Percentiles rank a stretch among this genome's conserved stretches.
Evolutionary conservation across 2,113 vertebrate genomes (phyloP).

Genomic region (Nothoprocta perdicaria): DNA sequence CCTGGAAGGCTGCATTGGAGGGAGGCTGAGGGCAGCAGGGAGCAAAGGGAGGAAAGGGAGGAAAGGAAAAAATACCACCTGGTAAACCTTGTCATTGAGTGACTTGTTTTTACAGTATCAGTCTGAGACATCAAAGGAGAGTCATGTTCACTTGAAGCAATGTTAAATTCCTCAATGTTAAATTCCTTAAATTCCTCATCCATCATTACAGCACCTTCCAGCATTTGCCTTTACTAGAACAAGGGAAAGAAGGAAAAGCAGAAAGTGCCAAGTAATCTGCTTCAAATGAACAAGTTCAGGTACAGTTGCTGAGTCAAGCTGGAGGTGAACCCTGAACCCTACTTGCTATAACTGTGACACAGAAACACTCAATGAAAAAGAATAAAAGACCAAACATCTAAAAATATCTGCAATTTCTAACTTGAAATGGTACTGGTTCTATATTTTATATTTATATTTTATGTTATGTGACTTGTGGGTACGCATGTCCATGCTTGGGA

Average conservation of each 20-base stretch:
- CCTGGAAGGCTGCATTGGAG: neutral
- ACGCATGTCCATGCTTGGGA: neutral
- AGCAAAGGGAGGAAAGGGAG: neutral
- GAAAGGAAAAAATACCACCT: neutral
- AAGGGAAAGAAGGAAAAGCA: fast-evolving
- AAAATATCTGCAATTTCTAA: neutral
- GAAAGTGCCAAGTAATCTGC: neutral
- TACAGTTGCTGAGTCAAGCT: neutral
- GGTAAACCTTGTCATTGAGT: neutral
- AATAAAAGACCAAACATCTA: neutral
- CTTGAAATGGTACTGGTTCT: neutral
- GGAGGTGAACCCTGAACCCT: neutral
- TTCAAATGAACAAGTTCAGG: neutral
- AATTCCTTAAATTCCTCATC: neutral
- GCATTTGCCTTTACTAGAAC: neutral
- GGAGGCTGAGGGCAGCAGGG: neutral
- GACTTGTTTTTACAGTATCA: neutral
- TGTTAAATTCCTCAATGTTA: neutral
- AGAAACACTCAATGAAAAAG: neutral
- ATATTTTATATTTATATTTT: neutral
- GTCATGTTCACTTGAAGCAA: neutral
- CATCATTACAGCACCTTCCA: neutral
- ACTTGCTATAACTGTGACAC: neutral
- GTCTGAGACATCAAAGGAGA: neutral
- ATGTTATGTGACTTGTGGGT: neutral